A percentile compares a stretch with the other conserved stretches of the same genome.
These are phyloP conservation scores for Lophotis ruficrista DNA, from an alignment of 2,113 vertebrate species.

Conservation along the genomic window DNA sequence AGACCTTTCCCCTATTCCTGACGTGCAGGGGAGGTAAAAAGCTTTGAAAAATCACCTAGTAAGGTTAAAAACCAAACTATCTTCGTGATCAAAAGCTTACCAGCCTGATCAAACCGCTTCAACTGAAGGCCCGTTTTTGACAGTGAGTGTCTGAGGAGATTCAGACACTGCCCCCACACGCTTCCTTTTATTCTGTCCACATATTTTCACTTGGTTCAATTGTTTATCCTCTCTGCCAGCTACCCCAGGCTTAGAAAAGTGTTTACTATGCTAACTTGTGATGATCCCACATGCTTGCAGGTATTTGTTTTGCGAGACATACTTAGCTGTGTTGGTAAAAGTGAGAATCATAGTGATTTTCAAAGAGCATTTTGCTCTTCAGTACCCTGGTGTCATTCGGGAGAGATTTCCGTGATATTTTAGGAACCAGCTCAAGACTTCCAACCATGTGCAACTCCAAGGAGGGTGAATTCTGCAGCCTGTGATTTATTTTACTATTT, in stretches of 20 bases:
- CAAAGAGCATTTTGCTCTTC: neutral
- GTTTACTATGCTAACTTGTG: constrained; percentile 5
- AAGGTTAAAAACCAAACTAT: neutral
- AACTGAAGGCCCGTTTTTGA: neutral
- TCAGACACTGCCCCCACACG: neutral
- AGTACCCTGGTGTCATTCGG: neutral
- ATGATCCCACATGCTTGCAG: neutral
- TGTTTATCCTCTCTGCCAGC: constrained; percentile 15
- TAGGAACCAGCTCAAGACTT: neutral
- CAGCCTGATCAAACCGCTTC: neutral
- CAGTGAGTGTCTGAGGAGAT: neutral
- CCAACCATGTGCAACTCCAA: neutral
- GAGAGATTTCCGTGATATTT: neutral
- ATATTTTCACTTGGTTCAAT: neutral
- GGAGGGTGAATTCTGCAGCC: neutral
- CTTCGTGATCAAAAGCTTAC: neutral
- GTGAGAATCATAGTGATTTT: neutral
- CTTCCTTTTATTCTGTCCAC: constrained; percentile 2
- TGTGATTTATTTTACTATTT: neutral
- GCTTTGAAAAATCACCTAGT: constrained; percentile 46
- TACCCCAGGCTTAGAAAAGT: neutral
- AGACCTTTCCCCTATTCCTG: constrained; percentile 12
- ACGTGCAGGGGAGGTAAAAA: constrained; percentile 11
- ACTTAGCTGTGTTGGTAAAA: neutral
- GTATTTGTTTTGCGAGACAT: neutral